These are phyloP conservation scores for Dreissena rostriformis DNA, from an alignment of 1,140 invertebrate genomes.

Conservation along the genomic window DNA sequence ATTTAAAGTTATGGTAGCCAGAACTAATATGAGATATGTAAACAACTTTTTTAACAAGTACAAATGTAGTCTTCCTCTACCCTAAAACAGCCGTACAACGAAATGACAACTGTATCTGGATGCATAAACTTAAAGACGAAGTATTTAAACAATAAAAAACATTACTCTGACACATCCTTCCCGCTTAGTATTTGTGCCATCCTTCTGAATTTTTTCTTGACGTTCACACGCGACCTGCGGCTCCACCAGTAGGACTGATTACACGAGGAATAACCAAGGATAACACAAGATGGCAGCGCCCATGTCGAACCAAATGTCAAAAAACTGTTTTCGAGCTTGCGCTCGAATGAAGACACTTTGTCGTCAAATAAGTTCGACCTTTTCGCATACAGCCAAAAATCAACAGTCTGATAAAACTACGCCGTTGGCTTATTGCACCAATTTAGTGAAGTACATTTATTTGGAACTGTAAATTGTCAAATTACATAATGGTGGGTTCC, in stretches of 20 bases:
- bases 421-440: conserved; percentile 23
- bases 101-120: too few species aligned
- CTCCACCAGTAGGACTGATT: not conserved
- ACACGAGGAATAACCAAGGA: not conserved
- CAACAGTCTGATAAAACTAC: not conserved
- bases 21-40: too few species aligned
- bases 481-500: too few species aligned
- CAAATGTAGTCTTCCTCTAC: too few species aligned
- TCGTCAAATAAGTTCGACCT: not conserved
- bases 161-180: conserved; percentile 51
- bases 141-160: not conserved
- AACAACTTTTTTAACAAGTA: too few species aligned
- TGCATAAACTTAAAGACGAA: too few species aligned
- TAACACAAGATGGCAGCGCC: conserved; percentile 51
- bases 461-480: too few species aligned
- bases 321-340: conserved; percentile 13
- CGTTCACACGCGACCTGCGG: not conserved
- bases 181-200: conserved; percentile 55
- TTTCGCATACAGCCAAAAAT: not conserved
- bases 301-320: conserved; percentile 9
- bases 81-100: too few species aligned
- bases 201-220: not conserved
- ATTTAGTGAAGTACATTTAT: conserved; percentile 44
- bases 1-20: too few species aligned
- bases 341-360: not conserved